Percentiles rank a stretch among this genome's conserved stretches.
Conservation (phyloP, 1,140 invertebrate species). For the Drosophila sturtevanti region DNA sequence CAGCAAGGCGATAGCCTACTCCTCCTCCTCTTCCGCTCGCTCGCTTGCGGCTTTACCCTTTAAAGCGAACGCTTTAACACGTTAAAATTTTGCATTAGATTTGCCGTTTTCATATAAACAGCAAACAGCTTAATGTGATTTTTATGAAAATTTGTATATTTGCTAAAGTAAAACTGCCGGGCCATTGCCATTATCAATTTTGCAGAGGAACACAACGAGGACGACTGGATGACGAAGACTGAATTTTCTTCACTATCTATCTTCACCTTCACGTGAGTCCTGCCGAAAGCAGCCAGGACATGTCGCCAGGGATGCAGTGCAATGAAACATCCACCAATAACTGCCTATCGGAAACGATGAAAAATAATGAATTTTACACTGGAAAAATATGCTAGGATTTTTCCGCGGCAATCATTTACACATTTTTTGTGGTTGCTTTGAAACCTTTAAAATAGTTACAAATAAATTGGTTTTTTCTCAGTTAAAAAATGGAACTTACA, state of each 20-base stretch:
- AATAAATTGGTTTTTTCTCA: too few species aligned
- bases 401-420: too few species aligned
- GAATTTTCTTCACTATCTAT: constrained; percentile 57
- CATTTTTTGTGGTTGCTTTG: too few species aligned
- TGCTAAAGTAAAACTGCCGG: constrained; percentile 72
- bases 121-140: constrained; percentile 81
- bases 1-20: constrained; percentile 26
- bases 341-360: too few species aligned
- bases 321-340: too few species aligned
- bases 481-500: too few species aligned
- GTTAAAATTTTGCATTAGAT: constrained; percentile 81
- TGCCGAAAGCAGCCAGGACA: constrained; percentile 3
- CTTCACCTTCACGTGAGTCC: constrained; percentile 47
- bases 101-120: constrained; percentile 83
- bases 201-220: constrained; percentile 39
- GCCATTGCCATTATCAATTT: constrained; percentile 79
- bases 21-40: constrained; percentile 13
- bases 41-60: constrained; percentile 13
- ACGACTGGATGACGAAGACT: constrained; percentile 63
- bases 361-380: too few species aligned
- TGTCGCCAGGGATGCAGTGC: too few species aligned
- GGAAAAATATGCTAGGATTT: too few species aligned
- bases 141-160: constrained; percentile 81
- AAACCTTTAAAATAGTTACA: too few species aligned
- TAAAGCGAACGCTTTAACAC: constrained; percentile 80